These are phyloP conservation scores for Drosophila aff. DNA, from an alignment of 1,140 invertebrate genomes.

Conservation along the genomic window DNA sequence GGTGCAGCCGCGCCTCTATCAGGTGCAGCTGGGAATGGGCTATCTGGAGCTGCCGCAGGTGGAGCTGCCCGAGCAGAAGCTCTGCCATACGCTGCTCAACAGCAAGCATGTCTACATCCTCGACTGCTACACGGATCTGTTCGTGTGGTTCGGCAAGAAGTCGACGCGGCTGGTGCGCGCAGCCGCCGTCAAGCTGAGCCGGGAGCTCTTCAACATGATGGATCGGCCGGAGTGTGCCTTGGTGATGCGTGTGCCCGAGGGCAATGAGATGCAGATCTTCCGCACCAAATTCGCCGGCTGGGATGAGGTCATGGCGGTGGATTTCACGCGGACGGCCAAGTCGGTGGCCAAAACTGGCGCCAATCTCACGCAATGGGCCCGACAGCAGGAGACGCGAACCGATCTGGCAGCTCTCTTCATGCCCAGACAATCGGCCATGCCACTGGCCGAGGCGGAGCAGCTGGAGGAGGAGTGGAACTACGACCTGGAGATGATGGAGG, in stretches of 20 bases:
- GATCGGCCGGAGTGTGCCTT: conserved; percentile 94
- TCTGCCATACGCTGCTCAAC: conserved; percentile 91
- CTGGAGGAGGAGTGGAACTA: conserved; percentile 98
- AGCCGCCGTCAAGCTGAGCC: conserved; percentile 97
- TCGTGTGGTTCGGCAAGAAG: conserved; percentile 99
- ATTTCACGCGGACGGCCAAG: conserved; percentile 99
- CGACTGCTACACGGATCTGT: conserved; percentile 98
- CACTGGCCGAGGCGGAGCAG: conserved; percentile 93
- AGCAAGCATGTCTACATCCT: conserved; percentile 99
- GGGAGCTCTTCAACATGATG: conserved; percentile 97
- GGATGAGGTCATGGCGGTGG: conserved; percentile 99
- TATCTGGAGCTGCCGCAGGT: conserved; percentile 99
- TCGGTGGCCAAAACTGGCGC: conserved; percentile 98
- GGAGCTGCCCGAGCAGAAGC: conserved; percentile 91
- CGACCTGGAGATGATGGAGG: conserved; percentile 98
- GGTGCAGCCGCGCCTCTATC: conserved; percentile 93
- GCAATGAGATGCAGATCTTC: conserved; percentile 95
- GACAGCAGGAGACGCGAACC: conserved; percentile 94
- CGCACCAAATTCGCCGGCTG: conserved; percentile 99
- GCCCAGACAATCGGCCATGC: conserved; percentile 95
- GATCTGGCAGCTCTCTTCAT: conserved; percentile 98
- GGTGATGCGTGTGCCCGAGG: conserved; percentile 95
- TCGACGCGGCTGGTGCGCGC: conserved; percentile 97
- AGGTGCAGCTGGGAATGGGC: conserved; percentile 98
- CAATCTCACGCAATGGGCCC: conserved; percentile 97